These are phyloP conservation scores for Cordilura impudica DNA, from an alignment of 2,888 invertebrate genomes.

Conservation along the genomic window DNA sequence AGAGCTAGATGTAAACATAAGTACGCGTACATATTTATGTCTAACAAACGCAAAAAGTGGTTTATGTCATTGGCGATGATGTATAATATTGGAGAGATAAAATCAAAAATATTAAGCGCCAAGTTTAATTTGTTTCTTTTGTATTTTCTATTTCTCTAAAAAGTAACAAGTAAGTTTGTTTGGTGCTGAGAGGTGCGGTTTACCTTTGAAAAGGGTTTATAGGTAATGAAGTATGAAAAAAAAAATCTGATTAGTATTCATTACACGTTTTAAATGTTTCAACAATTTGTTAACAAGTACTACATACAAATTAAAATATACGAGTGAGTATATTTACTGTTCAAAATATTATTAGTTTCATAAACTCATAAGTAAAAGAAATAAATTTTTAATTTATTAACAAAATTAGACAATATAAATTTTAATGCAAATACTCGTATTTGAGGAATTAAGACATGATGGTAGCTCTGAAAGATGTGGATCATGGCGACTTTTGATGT, in stretches of 20 bases:
- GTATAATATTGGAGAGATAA: conserved; percentile 33
- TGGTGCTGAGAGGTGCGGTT: background rate
- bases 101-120: background rate
- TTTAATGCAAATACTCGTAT: too few relatives aligned
- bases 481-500: too few relatives aligned
- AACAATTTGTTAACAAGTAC: conserved; percentile 46
- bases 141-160: background rate
- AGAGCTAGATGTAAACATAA: too few relatives aligned
- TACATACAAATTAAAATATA: too few relatives aligned
- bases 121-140: background rate
- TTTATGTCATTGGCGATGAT: conserved; percentile 13
- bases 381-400: too few relatives aligned
- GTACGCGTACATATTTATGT: too few relatives aligned
- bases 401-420: too few relatives aligned
- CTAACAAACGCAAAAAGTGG: background rate
- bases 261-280: conserved; percentile 35
- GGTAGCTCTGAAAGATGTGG: too few relatives aligned
- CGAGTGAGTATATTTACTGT: too few relatives aligned
- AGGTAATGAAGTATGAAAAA: background rate
- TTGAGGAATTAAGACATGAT: too few relatives aligned
- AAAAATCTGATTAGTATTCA: conserved; percentile 26
- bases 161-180: background rate
- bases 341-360: too few relatives aligned
- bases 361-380: background rate
- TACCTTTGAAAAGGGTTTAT: background rate